These are phyloP conservation scores for Porites lobata DNA, from an alignment of 92 coral and sea anemone genomes.

Conservation along the genomic window DNA sequence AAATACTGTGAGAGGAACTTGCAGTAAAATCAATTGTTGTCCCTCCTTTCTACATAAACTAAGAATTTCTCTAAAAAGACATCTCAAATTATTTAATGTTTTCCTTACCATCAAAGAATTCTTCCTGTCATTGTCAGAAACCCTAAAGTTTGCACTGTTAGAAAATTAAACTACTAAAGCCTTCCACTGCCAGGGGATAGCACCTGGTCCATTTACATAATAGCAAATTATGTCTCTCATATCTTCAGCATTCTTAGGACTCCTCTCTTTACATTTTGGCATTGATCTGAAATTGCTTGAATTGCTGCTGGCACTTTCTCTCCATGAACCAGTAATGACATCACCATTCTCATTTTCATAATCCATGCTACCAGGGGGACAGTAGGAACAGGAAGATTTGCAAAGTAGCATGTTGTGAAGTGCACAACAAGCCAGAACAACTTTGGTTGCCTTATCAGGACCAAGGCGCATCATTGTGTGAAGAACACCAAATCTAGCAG, in stretches of 20 bases:
- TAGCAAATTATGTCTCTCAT: neutral
- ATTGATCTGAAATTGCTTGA: neutral
- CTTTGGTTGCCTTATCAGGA: too few relatives aligned
- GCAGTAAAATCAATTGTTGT: neutral
- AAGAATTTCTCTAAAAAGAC: constrained; percentile 14
- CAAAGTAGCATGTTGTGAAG: too few relatives aligned
- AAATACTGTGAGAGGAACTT: constrained; percentile 19
- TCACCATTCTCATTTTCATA: constrained; percentile 13
- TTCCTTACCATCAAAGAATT: too few relatives aligned
- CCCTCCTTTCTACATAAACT: constrained; percentile 9
- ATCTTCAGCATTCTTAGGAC: constrained; percentile 50
- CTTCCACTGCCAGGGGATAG: neutral
- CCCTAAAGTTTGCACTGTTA: neutral
- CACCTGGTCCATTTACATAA: neutral
- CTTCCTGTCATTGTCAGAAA: too few relatives aligned
- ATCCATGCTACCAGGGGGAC: constrained; percentile 12
- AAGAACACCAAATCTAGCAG: too few relatives aligned
- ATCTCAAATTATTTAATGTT: neutral
- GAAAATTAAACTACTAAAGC: too few relatives aligned
- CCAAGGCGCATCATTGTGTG: too few relatives aligned
- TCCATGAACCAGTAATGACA: constrained; percentile 34
- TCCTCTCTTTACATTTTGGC: constrained; percentile 54
- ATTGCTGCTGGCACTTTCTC: constrained; percentile 1
- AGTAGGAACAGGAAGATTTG: too few relatives aligned
- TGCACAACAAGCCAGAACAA: too few relatives aligned